Percentiles rank a stretch among this genome's conserved stretches.
phyloP scores from a whole-genome alignment of 2,797 vertebrate genomes.

The Danio choprae region DNA sequence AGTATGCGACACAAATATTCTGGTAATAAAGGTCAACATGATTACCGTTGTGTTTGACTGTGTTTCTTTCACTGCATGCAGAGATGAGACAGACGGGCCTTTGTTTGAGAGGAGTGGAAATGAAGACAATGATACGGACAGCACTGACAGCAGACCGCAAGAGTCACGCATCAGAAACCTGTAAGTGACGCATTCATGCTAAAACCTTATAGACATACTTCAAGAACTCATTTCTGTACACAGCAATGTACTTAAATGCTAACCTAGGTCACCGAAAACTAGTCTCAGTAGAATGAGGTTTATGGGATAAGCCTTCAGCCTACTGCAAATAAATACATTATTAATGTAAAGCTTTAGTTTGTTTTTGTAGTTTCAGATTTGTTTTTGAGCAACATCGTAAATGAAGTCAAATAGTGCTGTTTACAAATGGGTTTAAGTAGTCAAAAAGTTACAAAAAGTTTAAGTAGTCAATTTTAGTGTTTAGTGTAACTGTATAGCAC shows the following conservation, averaged over 20 bases:
- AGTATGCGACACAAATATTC: constrained; percentile 29
- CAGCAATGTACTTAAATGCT: not conserved
- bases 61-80: constrained; percentile 68
- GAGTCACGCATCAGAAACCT: constrained; percentile 90
- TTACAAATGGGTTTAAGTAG: not conserved
- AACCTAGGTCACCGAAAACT: not conserved
- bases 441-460: no score
- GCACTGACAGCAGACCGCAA: constrained; percentile 73
- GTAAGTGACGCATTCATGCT: constrained; percentile 79
- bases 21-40: not conserved
- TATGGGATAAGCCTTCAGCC: not conserved
- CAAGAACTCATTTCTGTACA: not conserved
- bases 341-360: no score
- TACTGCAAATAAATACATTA: not conserved
- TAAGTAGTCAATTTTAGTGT: no score
- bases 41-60: not conserved
- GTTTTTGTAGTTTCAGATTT: not conserved
- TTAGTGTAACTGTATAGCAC: no score
- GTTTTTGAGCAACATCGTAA: not conserved
- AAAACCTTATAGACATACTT: not conserved
- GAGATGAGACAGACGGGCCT: constrained; percentile 84
- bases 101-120: constrained; percentile 62
- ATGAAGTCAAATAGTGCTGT: not conserved
- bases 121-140: constrained; percentile 72
- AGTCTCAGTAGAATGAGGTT: not conserved